Conservation (phyloP, 2,888 invertebrate species). For the Limnephilus auricula region DNA sequence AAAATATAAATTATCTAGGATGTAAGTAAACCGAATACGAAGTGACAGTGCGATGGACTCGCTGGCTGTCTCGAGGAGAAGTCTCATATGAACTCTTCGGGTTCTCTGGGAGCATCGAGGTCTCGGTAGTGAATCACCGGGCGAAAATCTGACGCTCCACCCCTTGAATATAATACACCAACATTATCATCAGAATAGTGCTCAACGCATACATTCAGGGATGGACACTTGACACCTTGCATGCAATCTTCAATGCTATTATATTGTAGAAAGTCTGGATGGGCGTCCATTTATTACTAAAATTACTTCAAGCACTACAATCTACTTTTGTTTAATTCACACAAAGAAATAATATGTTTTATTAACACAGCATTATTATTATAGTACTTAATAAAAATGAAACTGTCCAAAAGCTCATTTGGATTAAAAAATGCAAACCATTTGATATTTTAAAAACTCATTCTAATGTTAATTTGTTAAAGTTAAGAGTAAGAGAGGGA, state of each 20-base stretch:
- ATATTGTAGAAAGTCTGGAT: background rate
- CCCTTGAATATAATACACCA: constrained; percentile 78
- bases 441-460: background rate
- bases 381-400: background rate
- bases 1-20: background rate
- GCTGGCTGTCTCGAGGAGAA: constrained; percentile 3
- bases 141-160: constrained; percentile 87
- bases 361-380: background rate
- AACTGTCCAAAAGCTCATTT: background rate
- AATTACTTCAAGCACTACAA: background rate
- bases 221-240: background rate
- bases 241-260: background rate
- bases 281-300: background rate
- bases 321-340: background rate
- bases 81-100: constrained; percentile 87
- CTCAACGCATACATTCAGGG: background rate
- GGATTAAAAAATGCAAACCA: background rate
- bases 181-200: constrained; percentile 46
- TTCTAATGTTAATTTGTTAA: background rate
- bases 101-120: constrained; percentile 94
- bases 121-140: constrained; percentile 95
- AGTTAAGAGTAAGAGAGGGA: background rate
- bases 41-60: background rate
- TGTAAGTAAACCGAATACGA: background rate
- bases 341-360: background rate